Conservation (phyloP, 2,113 vertebrate genomes). For the Galbula dea region DNA sequence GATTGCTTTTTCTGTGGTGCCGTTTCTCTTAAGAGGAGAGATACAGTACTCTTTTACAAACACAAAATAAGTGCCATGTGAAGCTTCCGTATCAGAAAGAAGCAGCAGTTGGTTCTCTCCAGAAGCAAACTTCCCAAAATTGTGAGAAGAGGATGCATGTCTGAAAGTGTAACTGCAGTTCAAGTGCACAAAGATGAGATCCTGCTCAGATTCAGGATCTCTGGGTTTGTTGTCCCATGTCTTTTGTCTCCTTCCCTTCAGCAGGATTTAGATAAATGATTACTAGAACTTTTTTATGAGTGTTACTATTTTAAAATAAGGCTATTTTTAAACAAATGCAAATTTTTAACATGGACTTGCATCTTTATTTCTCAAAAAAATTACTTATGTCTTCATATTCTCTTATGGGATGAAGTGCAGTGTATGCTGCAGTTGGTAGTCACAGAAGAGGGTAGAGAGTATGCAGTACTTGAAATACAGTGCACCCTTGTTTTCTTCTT, state of each 20-base stretch:
- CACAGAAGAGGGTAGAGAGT: neutral
- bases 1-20: neutral
- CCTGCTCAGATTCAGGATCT: neutral
- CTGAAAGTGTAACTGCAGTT: neutral
- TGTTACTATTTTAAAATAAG: conserved; percentile 12
- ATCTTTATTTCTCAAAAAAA: conserved; percentile 1
- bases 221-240: neutral
- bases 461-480: neutral
- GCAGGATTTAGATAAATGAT: neutral
- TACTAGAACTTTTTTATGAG: conserved; percentile 18
- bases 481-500: neutral
- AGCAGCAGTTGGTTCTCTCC: neutral
- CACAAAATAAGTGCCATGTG: neutral
- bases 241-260: neutral
- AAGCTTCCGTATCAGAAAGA: neutral
- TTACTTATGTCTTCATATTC: neutral
- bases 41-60: neutral
- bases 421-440: neutral
- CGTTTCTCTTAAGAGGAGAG: neutral
- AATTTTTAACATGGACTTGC: neutral
- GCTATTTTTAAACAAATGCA: conserved; percentile 23
- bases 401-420: neutral
- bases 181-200: neutral
- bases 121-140: neutral
- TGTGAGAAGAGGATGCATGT: neutral